These are phyloP conservation scores for Plebejus melissa DNA, from an alignment of 2,888 invertebrate genomes.

Conservation along the genomic window DNA sequence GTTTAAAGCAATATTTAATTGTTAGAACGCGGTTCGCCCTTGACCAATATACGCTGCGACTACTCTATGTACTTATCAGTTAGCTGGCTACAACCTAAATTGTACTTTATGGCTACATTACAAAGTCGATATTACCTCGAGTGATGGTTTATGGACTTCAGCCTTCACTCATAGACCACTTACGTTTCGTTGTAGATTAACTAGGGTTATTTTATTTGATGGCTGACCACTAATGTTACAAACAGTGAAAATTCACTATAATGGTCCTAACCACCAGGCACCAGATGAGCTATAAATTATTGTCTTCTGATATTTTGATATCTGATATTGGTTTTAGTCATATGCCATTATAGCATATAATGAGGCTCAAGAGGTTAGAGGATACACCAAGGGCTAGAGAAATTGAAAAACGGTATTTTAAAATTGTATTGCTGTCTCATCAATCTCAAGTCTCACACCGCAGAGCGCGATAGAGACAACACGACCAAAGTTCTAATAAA, in stretches of 20 bases:
- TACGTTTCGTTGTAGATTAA: not conserved
- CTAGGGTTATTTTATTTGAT: constrained; percentile 18
- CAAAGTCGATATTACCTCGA: not conserved
- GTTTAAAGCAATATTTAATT: constrained; percentile 25
- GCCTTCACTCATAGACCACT: constrained; percentile 23
- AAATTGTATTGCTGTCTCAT: too few species aligned
- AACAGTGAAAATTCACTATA: not conserved
- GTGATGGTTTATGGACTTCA: not conserved
- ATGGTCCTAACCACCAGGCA: not conserved
- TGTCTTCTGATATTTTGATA: too few species aligned
- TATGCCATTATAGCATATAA: too few species aligned
- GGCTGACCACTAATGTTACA: not conserved
- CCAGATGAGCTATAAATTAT: not conserved
- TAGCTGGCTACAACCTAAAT: not conserved
- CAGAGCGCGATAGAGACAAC: too few species aligned
- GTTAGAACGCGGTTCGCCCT: constrained; percentile 25
- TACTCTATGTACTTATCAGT: constrained; percentile 22
- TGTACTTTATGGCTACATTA: not conserved
- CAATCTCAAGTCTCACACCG: too few species aligned
- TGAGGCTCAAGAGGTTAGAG: not conserved
- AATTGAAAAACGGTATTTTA: too few species aligned
- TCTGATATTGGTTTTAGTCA: too few species aligned
- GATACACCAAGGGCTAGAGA: too few species aligned
- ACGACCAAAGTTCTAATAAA: too few species aligned
- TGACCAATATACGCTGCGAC: constrained; percentile 12